Percentiles rank a stretch among this genome's conserved stretches.
phyloP scores from a whole-genome alignment of 2,888 invertebrate species.

The Deilephila elpenor region DNA sequence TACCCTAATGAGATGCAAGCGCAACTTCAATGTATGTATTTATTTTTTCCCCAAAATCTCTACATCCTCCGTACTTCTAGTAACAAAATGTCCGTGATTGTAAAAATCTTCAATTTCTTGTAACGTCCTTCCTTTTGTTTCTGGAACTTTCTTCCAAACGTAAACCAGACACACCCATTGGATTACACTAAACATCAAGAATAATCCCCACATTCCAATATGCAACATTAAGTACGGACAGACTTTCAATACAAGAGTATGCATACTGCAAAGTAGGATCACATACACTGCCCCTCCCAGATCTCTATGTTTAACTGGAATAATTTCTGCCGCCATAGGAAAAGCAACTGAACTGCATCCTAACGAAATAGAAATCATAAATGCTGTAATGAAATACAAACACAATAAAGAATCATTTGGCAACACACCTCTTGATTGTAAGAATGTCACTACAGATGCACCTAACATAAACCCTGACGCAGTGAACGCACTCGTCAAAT shows the following conservation, averaged over 20 bases:
- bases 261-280: slow-evolving; percentile 35
- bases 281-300: slow-evolving; percentile 40
- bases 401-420: slow-evolving; percentile 34
- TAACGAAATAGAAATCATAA: slow-evolving; percentile 35
- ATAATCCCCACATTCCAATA: slow-evolving; percentile 38
- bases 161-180: slow-evolving; percentile 34
- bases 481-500: slow-evolving; percentile 31
- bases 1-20: too few relatives aligned
- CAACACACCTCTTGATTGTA: slow-evolving; percentile 34
- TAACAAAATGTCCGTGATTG: slow-evolving; percentile 28
- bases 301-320: slow-evolving; percentile 43
- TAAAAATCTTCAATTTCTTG: slow-evolving; percentile 41
- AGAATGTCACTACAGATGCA: slow-evolving; percentile 30
- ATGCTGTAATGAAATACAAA: slow-evolving; percentile 36
- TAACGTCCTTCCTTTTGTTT: slow-evolving; percentile 39
- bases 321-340: slow-evolving; percentile 36
- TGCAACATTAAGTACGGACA: slow-evolving; percentile 40
- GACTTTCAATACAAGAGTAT: slow-evolving; percentile 37
- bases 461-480: slow-evolving; percentile 29
- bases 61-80: too few relatives aligned
- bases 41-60: too few relatives aligned
- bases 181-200: slow-evolving; percentile 34
- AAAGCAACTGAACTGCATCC: slow-evolving; percentile 34
- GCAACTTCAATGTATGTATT: too few relatives aligned
- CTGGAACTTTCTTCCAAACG: slow-evolving; percentile 40